Evolutionary conservation across 2,888 invertebrate species (phyloP), one percentile per base, ranked within the genome.

Genomic region (Tetheella fluctuosa): DNA sequence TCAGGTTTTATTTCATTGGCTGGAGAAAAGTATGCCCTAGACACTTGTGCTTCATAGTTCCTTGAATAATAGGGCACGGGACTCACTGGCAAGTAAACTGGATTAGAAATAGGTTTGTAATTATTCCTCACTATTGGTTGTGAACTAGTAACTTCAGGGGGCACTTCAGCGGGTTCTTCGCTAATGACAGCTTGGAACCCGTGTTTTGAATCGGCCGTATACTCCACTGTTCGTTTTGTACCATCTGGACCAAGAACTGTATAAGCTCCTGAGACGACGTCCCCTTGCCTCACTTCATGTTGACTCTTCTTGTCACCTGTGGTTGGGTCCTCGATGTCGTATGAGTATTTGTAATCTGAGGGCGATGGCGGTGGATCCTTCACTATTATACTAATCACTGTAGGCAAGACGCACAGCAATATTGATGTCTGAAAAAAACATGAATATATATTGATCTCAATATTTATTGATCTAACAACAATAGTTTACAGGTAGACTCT

Each of bases 151-250:
- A n/a, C 48, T 17, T 6, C n/a, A n/a, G n/a, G n/a, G 42, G 42
- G 42, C 1, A 42, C 42, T 55, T 64, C 73, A 5, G 80, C 73
- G 20, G 93, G 91, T 64, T 93, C 93, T 63, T 87, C 90, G 48
- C 86, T 85, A 1, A 94, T 80, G 0, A 93, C 85, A 23, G 94
- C 94, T 73, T 92, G 91, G 81, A 94, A 94, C 13, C 94, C 94
- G 59, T 91, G 85, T 63, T 86, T 79, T 0, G 93, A 83, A 62
- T 94, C 94, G n/a, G 92, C 91, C 0, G 88, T 90, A 69, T 93
- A 93, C 59, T 91, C 85, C 1, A 93, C 93, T 1, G 85, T 90
- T 1, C 93, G 82, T 61, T 87, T 90, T 0, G 82, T 88, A 1
- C 93, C 93, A 61, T 93, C 93, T 12, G 93, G 87, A 34, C 92